Evolutionary conservation across 2,113 vertebrate species (phyloP), one percentile per base, ranked within the genome.

Genomic region (Tragelaphus imberbis): DNA sequence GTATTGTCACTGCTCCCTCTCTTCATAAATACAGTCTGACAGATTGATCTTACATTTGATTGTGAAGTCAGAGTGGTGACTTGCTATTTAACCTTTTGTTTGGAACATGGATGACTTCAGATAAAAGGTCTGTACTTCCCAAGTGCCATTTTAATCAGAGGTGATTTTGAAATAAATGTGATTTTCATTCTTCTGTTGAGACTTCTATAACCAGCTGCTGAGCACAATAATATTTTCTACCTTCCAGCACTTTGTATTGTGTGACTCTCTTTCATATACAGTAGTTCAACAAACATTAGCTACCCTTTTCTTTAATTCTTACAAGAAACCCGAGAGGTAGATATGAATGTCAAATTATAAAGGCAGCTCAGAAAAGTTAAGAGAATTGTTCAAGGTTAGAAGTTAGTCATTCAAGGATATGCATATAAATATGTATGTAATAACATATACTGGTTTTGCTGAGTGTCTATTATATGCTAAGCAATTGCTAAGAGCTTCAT

Each of bases 81-180:
- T 96, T 56, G 85, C 81, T 84, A 84, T 93, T 94, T 97, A 97
- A 98, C 96, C 94, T 98, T 98, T 94, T 95, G 68, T 95, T 97
- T 94, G 88, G 47, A 61, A 75, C 0, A 4, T 88, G 85, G 92
- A 91, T 96, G 79, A 81, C 92, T 96, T 94, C 59, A 40, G 68
- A 90, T 81, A 63, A 97, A 97, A 96, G 96, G 82, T 97, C 91
- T 97, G 49, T 51, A 51, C 95, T 95, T 97, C 96, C 96, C 96
- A 95, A 89, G 92, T 95, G 94, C 82, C 84, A 63, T 94, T 98
- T 97, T 97, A 95, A 96, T 97, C 91, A 96, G 96, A 97, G 49
- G 86, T 84, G 58, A 98, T 89, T 93, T 58, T 96, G 84, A 98
- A 97, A 33, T 97, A 84, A 94, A 96, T 97, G 53, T 0, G 28